phyloP scores from a whole-genome alignment of 2,888 invertebrate genomes.

The Tinea semifulvella region DNA sequence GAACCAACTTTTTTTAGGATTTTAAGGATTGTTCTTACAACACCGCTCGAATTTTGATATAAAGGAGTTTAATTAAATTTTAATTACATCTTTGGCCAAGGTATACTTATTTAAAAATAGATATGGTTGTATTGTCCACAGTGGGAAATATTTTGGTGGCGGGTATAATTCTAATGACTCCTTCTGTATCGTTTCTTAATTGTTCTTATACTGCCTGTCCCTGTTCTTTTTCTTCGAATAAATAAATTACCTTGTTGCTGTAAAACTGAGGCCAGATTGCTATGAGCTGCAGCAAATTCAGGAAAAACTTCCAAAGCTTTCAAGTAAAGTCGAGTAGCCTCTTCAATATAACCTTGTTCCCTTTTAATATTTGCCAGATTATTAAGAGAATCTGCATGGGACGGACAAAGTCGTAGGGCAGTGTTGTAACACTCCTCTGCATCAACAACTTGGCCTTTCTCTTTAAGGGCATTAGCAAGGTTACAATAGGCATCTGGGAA shows the following conservation, averaged over 20 bases:
- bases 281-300: conserved; percentile 99
- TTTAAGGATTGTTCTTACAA: no score
- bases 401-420: conserved; percentile 92
- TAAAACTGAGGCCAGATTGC: conserved; percentile 96
- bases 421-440: conserved; percentile 99
- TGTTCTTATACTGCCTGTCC: no score
- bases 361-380: conserved; percentile 99
- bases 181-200: no score
- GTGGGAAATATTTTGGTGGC: no score
- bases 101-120: no score
- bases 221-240: no score
- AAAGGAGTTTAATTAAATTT: no score
- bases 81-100: no score
- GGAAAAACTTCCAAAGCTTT: conserved; percentile 96
- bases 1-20: no score
- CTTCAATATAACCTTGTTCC: conserved; percentile 98
- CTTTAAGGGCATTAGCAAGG: conserved; percentile 98
- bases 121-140: no score
- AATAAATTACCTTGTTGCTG: conserved; percentile 97
- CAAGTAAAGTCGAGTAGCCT: conserved; percentile 94
- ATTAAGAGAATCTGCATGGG: conserved; percentile 98
- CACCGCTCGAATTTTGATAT: no score
- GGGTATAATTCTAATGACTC: no score
- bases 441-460: conserved; percentile 95
- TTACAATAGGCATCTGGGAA: conserved; percentile 99